Evolutionary conservation across 2,888 invertebrate genomes (phyloP).

Genomic region (Sphaerophoria taeniata): DNA sequence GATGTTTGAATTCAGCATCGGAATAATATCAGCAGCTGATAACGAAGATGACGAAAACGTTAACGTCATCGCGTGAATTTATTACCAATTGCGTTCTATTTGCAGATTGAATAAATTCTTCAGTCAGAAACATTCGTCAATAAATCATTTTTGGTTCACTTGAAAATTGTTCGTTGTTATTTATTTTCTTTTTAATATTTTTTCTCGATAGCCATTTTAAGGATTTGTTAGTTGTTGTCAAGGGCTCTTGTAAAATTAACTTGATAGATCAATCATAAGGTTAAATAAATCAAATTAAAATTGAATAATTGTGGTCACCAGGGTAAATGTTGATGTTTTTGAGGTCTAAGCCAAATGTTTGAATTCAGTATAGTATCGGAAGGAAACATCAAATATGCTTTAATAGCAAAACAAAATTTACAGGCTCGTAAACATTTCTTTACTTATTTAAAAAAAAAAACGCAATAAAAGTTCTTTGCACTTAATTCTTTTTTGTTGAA

Average conservation of each 20-base stretch:
- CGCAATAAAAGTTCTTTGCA: too few species aligned
- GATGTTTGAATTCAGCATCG: conserved; percentile 5
- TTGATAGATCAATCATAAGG: conserved; percentile 22
- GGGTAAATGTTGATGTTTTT: too few species aligned
- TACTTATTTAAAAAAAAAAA: too few species aligned
- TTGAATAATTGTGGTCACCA: too few species aligned
- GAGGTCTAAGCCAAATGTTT: too few species aligned
- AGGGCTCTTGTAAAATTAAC: conserved; percentile 22
- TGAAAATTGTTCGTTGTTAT: too few species aligned
- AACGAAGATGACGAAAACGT: conserved; percentile 56
- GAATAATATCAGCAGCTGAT: not conserved
- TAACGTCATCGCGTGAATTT: conserved; percentile 72
- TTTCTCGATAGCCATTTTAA: not conserved
- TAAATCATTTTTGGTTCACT: conserved; percentile 71
- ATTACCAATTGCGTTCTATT: conserved; percentile 68
- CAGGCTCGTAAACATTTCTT: too few species aligned
- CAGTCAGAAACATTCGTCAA: conserved; percentile 72
- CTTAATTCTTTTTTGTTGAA: too few species aligned
- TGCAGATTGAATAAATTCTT: conserved; percentile 62
- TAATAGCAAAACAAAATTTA: too few species aligned
- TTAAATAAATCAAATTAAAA: not conserved
- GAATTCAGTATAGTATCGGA: too few species aligned
- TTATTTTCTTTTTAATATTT: conserved; percentile 32
- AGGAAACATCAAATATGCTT: too few species aligned
- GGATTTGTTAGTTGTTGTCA: conserved; percentile 2